These are phyloP conservation scores for Spisula solida DNA, from an alignment of 2,888 invertebrate species.

Conservation along the genomic window DNA sequence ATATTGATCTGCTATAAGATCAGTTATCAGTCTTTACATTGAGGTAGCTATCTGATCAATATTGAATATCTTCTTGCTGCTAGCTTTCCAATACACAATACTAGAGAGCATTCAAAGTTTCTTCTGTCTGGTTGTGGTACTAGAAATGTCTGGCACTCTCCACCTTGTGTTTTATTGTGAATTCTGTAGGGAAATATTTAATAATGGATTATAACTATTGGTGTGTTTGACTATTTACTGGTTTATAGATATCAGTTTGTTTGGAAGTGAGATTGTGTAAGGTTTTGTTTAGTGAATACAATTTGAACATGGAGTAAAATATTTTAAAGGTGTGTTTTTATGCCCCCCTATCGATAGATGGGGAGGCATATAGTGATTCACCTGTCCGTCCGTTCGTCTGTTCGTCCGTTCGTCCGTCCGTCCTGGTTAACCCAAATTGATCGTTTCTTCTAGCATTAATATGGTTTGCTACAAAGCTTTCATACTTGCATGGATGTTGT, in stretches of 20 bases:
- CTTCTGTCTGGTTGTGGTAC: background rate
- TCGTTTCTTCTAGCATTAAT: no score
- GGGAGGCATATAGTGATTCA: no score
- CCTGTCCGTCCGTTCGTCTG: no score
- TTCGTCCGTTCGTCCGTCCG: no score
- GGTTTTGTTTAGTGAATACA: no score
- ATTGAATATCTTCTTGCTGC: background rate
- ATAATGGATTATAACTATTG: background rate
- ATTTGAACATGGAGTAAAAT: no score
- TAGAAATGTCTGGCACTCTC: background rate
- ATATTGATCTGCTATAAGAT: background rate
- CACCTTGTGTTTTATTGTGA: background rate
- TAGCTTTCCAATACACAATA: background rate
- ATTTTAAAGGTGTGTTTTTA: no score
- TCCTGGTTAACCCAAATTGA: no score
- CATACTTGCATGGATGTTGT: no score
- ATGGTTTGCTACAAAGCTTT: no score
- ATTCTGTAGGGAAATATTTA: background rate
- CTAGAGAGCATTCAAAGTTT: background rate
- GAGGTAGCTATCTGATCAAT: background rate
- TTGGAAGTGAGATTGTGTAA: no score
- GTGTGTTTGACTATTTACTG: background rate
- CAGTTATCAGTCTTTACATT: background rate
- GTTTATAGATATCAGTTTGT: background rate
- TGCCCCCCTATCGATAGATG: no score